Base-by-base conservation (phyloP, 2,113 vertebrate species). In the Ariopsis seemanni region DNA sequence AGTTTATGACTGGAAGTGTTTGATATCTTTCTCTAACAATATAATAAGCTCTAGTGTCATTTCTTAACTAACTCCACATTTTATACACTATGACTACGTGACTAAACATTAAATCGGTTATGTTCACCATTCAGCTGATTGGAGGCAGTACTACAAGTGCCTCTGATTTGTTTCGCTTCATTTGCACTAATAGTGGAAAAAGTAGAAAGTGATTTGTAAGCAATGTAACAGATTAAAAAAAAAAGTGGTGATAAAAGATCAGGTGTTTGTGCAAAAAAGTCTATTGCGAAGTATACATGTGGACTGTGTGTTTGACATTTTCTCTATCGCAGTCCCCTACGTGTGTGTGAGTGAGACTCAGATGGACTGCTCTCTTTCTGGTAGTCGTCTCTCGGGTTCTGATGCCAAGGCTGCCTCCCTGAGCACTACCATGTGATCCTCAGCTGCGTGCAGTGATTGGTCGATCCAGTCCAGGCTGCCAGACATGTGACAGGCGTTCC, bases 401-500 rank as follows among this genome's bases (percentile, higher is more conserved):
- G 96, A 96, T 22, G 97, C 97, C 91, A 98, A 81, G 0, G 98
- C 97, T 0, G 97, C 97, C 91, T 97, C 97, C 0, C 97, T 95
- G 89, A 99, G 92, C 62, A 96, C 97, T 12, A 96, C 94, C 96
- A 98, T 95, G 95, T 99, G 98, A 92, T 97, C 97, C 88, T 98
- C 97, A 0, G 97, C 97, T 0, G 96, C 96, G 0, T 97, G 95
- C 81, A 98, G 95, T 0, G 97, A 98, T 87, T 97, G 96, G 91
- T 98, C 98, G 0, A 98, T 96, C 98, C 97, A 98, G 92, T 97
- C 97, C 91, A 97, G 92, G 62, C 96, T 96, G 25, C 96, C 96
- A 0, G 96, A 96, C 92, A 97, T 96, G 93, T 97, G 97, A 89
- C 98, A 99, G 90, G 97, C 97, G 2, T 97, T 97, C 86, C 97